Evolutionary conservation across 2,888 invertebrate species (phyloP).

Genomic region (Acholoe squamosa): DNA sequence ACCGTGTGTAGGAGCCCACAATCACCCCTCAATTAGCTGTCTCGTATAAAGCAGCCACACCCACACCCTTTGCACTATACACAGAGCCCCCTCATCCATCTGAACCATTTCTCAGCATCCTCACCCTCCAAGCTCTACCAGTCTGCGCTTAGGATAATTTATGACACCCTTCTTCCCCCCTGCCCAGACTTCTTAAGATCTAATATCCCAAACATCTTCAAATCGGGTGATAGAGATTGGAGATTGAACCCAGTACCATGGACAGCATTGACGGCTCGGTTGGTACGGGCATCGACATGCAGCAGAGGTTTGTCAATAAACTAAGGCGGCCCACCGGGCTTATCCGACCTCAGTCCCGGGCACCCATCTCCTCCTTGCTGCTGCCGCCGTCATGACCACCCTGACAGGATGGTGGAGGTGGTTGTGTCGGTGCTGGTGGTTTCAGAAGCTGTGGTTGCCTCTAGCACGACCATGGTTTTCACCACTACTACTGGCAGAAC

Average conservation of each 20-base stretch:
- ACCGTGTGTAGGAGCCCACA: too few species aligned
- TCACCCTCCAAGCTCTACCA: not conserved
- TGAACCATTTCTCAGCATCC: not conserved
- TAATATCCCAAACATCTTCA: not conserved
- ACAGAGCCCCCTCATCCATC: not conserved
- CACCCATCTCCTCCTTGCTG: not conserved
- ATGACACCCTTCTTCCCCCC: not conserved
- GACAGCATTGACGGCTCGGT: not conserved
- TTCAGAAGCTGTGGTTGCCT: not conserved
- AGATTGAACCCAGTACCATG: not conserved
- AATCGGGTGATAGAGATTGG: not conserved
- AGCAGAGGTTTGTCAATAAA: too few species aligned
- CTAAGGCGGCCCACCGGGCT: not conserved
- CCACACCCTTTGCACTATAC: not conserved
- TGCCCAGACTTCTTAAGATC: not conserved
- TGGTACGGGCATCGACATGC: not conserved
- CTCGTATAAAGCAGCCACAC: not conserved
- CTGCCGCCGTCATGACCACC: not conserved
- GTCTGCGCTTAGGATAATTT: conserved; percentile 7
- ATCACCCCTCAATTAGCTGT: not conserved
- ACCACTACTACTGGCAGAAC: not conserved
- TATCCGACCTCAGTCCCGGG: not conserved
- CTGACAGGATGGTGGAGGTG: not conserved
- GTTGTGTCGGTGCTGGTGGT: not conserved
- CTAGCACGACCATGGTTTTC: not conserved